phyloP scores from a whole-genome alignment of 2,113 vertebrate species.

The Tympanuchus pallidicinctus region DNA sequence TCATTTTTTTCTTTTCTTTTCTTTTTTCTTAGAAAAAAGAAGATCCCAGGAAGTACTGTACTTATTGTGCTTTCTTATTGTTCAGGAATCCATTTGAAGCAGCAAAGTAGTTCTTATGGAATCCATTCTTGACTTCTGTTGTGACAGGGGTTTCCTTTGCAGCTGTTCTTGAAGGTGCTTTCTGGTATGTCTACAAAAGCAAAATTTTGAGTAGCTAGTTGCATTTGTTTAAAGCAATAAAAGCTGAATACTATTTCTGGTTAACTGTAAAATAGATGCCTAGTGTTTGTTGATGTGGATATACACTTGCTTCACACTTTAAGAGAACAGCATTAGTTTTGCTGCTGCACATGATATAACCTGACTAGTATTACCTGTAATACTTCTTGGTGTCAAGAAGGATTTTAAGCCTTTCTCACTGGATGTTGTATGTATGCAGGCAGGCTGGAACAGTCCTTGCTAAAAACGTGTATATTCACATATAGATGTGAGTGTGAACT shows the following conservation, averaged over 20 bases:
- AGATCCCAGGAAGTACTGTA: not conserved
- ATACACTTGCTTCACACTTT: not conserved
- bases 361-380: not conserved
- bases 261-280: not conserved
- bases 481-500: not conserved
- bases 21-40: not conserved
- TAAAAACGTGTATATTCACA: not conserved
- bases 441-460: not conserved
- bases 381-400: not conserved
- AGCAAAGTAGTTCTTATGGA: constrained; percentile 77
- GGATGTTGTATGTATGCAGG: not conserved
- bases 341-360: not conserved
- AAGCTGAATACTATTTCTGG: not conserved
- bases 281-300: not conserved
- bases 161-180: constrained; percentile 71
- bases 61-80: constrained; percentile 81
- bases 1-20: not conserved
- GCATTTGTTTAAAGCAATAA: not conserved
- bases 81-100: constrained; percentile 75
- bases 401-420: not conserved
- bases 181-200: constrained; percentile 81
- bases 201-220: not conserved
- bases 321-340: not conserved
- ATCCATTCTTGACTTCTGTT: constrained; percentile 79
- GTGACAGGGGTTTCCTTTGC: constrained; percentile 24